Evolutionary conservation across 2,113 vertebrate genomes (phyloP), one percentile per base, ranked within the genome.

Genomic region (Pterocles orientalis): DNA sequence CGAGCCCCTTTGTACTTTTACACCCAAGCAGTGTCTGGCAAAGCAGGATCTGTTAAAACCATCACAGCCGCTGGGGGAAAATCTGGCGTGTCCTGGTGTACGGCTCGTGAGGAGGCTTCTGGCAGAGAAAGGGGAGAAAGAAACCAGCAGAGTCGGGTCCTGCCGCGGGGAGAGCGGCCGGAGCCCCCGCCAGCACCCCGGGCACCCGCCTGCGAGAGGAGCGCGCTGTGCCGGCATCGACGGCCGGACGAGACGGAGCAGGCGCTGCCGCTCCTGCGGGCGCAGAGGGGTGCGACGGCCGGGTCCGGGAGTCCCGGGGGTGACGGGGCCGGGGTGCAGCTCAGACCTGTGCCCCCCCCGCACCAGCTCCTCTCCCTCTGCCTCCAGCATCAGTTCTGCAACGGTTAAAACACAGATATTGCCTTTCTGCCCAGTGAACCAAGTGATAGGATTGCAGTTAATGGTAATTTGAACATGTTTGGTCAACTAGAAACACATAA

Each of bases 401-500:
- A 69, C 31, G 94, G 95, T 98, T 98, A 98, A 97, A 97, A 86
- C 34, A 28, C 61, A 90, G 96, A 95, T 97, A 95, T 93, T 97
- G 95, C 96, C 96, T 98, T 98, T 95, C 94, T 97, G 97, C 97
- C 96, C 97, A 96, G 92, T 96, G 98, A 98, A 98, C 98, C 97
- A 97, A 95, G 96, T 97, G 98, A 98, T 98, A 95, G 98, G 96
- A 98, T 97, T 98, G 97, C 92, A 95, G 97, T 97, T 98, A 98
- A 98, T 97, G 97, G 97, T 95, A 98, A 98, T 98, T 98, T 97
- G 97, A 97, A 97, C 97, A 97, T 96, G 97, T 98, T 95, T 98
- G 98, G 97, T 98, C 97, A 98, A 97, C 98, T 98, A 97, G 98
- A 98, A 98, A 98, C 96, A 96, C 96, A 89, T 97, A 98, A 98